These are phyloP conservation scores for Acrocyrtus sp. DNA, from an alignment of 2,888 invertebrate genomes.

Conservation along the genomic window DNA sequence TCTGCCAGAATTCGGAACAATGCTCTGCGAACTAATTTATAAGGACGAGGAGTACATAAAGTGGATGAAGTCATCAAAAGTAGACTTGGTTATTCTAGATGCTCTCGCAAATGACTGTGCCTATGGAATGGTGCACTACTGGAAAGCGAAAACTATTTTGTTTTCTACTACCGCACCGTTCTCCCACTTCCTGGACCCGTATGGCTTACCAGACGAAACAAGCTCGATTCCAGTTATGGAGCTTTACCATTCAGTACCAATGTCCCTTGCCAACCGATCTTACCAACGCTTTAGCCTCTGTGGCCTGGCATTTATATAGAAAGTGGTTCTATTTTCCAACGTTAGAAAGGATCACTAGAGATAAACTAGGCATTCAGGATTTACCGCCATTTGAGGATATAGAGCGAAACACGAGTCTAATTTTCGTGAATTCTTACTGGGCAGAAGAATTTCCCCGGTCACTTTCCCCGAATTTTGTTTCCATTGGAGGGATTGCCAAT, in stretches of 20 bases:
- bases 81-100: conserved; percentile 42
- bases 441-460: conserved; percentile 53
- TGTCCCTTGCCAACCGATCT: no score
- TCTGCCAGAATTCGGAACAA: conserved; percentile 6
- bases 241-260: no score
- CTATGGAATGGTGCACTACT: conserved; percentile 36
- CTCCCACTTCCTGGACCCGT: conserved; percentile 12
- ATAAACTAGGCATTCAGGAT: background rate
- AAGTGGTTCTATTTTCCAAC: conserved; percentile 22
- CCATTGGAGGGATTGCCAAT: conserved; percentile 36
- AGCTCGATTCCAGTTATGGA: conserved; percentile 35
- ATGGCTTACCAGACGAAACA: conserved; percentile 34
- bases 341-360: conserved; percentile 22
- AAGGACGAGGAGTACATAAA: conserved; percentile 23
- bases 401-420: conserved; percentile 43
- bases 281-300: conserved; percentile 35
- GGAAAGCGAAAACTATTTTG: conserved; percentile 20
- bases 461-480: conserved; percentile 48
- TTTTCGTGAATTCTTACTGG: conserved; percentile 52
- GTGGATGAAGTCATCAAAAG: conserved; percentile 46
- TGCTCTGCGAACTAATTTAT: conserved; percentile 32
- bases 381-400: conserved; percentile 21
- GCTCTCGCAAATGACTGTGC: conserved; percentile 51
- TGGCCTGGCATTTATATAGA: conserved; percentile 27
- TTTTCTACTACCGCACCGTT: conserved; percentile 25